Evolutionary conservation across 1,140 invertebrate species (phyloP).

Genomic region (Gyrodactylus salaris): DNA sequence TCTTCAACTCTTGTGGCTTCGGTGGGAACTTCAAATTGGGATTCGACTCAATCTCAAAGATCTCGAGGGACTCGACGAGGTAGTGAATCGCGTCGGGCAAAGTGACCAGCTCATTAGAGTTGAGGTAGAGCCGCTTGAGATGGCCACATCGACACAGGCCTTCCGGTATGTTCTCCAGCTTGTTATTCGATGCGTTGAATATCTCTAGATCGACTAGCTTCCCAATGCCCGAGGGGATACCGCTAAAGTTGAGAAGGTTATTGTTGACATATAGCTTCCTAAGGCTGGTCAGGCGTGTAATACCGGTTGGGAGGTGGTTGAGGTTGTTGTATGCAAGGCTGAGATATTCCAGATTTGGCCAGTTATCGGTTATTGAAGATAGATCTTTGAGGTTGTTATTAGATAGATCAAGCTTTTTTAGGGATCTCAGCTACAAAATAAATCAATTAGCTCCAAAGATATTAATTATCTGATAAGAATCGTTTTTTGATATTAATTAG

Average conservation of each 20-base stretch:
- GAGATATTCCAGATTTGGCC: slow-evolving; percentile 61
- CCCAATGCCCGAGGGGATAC: slow-evolving; percentile 80
- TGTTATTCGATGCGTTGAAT: slow-evolving; percentile 77
- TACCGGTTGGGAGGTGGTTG: slow-evolving; percentile 35
- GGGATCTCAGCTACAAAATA: background rate
- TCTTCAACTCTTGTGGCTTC: slow-evolving; percentile 34
- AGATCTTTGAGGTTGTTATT: slow-evolving; percentile 8
- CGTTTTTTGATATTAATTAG: too few species aligned
- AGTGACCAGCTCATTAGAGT: slow-evolving; percentile 65
- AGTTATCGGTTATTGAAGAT: slow-evolving; percentile 33
- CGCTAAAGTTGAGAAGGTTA: slow-evolving; percentile 76
- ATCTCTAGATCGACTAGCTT: slow-evolving; percentile 66
- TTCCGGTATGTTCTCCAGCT: slow-evolving; percentile 90
- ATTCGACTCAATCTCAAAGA: slow-evolving; percentile 60
- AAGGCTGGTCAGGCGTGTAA: slow-evolving; percentile 51
- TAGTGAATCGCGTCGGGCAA: slow-evolving; percentile 85
- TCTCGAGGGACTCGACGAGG: slow-evolving; percentile 37
- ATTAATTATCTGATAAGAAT: too few species aligned
- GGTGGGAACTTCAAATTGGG: slow-evolving; percentile 85
- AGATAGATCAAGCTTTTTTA: background rate
- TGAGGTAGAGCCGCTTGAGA: slow-evolving; percentile 63
- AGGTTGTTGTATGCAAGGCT: slow-evolving; percentile 72
- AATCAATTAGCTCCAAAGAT: too few species aligned
- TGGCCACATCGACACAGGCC: slow-evolving; percentile 50
- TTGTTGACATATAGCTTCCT: slow-evolving; percentile 62